These are phyloP conservation scores for Chelonia mydas DNA, from an alignment of 2,797 vertebrate species.

Conservation along the genomic window DNA sequence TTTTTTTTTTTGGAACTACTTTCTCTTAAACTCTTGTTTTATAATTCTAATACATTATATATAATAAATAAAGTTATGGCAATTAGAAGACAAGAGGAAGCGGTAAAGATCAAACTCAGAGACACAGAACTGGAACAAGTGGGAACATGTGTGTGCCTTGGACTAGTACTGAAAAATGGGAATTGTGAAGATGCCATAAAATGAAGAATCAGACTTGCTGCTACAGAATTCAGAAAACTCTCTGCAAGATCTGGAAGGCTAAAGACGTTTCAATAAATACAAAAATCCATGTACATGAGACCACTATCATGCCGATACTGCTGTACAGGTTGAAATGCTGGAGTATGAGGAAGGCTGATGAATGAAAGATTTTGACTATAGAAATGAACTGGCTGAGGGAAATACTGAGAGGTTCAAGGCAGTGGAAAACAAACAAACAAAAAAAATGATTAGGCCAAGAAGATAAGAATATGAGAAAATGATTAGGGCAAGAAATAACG, in stretches of 20 bases:
- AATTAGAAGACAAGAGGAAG: neutral
- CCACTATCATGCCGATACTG: neutral
- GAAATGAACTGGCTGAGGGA: neutral
- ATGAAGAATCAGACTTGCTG: neutral
- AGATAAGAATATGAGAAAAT: neutral
- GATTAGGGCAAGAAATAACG: neutral
- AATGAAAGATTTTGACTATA: neutral
- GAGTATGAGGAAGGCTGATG: neutral
- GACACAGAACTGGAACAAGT: neutral
- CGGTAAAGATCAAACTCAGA: neutral
- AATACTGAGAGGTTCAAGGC: neutral
- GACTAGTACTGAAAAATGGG: neutral
- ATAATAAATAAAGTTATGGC: neutral
- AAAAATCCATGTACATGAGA: neutral
- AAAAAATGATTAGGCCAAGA: neutral
- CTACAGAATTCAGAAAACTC: neutral
- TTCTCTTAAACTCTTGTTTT: neutral
- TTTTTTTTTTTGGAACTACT: neutral
- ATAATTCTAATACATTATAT: too few relatives aligned
- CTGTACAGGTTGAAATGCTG: neutral
- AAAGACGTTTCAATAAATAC: neutral
- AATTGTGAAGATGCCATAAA: neutral
- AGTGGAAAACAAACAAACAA: too few relatives aligned
- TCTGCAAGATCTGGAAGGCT: neutral
- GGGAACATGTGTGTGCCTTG: neutral